Conservation (phyloP, 2,797 vertebrate species). For the Darevskia mixta region DNA sequence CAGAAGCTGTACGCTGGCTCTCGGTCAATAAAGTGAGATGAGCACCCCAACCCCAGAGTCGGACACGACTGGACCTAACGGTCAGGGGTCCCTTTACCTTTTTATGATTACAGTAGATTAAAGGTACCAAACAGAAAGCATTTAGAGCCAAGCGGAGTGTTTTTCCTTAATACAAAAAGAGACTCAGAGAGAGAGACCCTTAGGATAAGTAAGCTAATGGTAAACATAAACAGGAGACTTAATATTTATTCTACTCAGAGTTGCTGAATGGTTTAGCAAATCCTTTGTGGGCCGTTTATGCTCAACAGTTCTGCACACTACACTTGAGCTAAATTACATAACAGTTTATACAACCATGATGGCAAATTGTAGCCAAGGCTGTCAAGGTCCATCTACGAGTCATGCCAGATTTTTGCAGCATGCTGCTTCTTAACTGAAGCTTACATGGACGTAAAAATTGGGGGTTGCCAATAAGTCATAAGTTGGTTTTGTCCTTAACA, state of each 20-base stretch:
- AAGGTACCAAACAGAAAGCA: conserved; percentile 56
- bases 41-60: too few species aligned
- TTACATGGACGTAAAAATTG: conserved; percentile 63
- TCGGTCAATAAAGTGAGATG: too few species aligned
- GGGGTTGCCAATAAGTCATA: conserved; percentile 48
- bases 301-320: conserved; percentile 55
- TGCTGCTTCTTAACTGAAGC: conserved; percentile 73
- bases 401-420: conserved; percentile 71
- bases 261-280: conserved; percentile 71
- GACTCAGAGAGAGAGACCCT: conserved; percentile 64
- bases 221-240: conserved; percentile 73
- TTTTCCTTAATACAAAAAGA: conserved; percentile 60
- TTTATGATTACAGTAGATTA: conserved; percentile 64
- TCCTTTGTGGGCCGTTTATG: conserved; percentile 69
- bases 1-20: too few species aligned
- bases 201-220: conserved; percentile 74
- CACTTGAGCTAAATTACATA: conserved; percentile 68
- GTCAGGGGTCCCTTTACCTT: too few species aligned
- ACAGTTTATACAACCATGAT: conserved; percentile 59
- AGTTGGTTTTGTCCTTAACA: conserved; percentile 2
- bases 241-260: conserved; percentile 71
- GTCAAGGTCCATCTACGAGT: conserved; percentile 60
- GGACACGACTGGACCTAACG: too few species aligned
- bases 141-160: conserved; percentile 52
- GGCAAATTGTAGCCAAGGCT: conserved; percentile 64